Evolutionary conservation across 2,888 invertebrate genomes (phyloP), one percentile per base, ranked within the genome.

Genomic region (Stenichneumon culpator): DNA sequence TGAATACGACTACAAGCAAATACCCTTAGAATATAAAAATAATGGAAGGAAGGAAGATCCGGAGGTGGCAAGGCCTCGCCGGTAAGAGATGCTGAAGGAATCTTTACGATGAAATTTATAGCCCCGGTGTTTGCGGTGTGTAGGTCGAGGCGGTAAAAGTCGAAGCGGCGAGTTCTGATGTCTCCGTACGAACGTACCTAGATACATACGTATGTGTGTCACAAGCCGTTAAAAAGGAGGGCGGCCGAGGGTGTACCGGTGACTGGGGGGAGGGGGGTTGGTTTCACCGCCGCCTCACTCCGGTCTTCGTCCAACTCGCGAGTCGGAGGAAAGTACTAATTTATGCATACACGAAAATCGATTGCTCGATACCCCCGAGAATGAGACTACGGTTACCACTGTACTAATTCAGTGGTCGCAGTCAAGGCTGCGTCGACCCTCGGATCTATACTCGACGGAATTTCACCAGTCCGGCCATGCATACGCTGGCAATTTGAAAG

Each of bases 131-230:
- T 50, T 60, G n/a, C 6, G 78, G 69, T 57, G 44, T 82, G 74
- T 65, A 65, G 81, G 82, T 81, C 74, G 70, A 65, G 28, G 77
- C 75, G 67, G 77, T 79, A 79, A 85, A 85, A 85, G 79, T 70
- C 50, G 39, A 65, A 63, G 79, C 60, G 22, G 67, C 47, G 65
- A 75, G 11, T 68, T 22, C 75, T 67, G 70, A 74, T 65, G 47
- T 11, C 36, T 75, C 25, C 25, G 50, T 63, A 50, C 22, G n/a
- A 68, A 57, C 54, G 54, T 36, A 52, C 39, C 25, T 36, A 39
- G 39, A 36, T 70, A 28, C 14, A 5, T 47, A 60, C n/a, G 19
- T 70, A 60, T 79, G 70, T 79, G 50, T 52, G 50, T 65, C 79
- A 65, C 70, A 44, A 16, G 50, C 25, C 81, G 74, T 69, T 69